Evolutionary conservation across 2,113 vertebrate genomes (phyloP).

Genomic region (Xiphophorus hellerii): DNA sequence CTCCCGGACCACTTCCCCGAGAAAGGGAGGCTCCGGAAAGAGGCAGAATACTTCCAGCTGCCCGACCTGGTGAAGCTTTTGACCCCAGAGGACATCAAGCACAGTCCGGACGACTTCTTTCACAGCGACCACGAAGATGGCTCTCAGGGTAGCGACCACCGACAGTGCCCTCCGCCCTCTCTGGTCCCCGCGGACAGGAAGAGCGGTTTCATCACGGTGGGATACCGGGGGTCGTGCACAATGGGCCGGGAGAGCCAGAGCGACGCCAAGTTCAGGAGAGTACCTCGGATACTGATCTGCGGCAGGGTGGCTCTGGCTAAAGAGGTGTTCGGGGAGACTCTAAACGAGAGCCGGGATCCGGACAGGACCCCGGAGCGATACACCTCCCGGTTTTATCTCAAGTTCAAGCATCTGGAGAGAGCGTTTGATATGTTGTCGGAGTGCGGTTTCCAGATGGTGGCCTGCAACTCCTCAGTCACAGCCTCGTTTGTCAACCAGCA

Average conservation of each 20-base stretch:
- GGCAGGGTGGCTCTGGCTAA: constrained; percentile 95
- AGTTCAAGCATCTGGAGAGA: constrained; percentile 97
- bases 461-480: constrained; percentile 95
- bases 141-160: constrained; percentile 92
- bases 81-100: constrained; percentile 89
- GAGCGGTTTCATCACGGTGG: constrained; percentile 96
- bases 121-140: constrained; percentile 95
- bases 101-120: constrained; percentile 93
- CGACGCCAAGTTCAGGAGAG: constrained; percentile 93
- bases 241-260: constrained; percentile 90
- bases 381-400: constrained; percentile 97
- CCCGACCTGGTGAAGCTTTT: constrained; percentile 92
- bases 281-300: constrained; percentile 96
- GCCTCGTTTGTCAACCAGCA: constrained; percentile 93
- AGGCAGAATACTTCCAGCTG: constrained; percentile 97
- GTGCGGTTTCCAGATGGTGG: constrained; percentile 98
- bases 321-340: constrained; percentile 97
- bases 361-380: constrained; percentile 96
- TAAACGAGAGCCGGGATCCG: constrained; percentile 98
- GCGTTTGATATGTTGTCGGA: constrained; percentile 98
- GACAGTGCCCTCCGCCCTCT: constrained; percentile 88
- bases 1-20: constrained; percentile 98
- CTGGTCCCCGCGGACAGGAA: constrained; percentile 89
- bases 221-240: constrained; percentile 94
- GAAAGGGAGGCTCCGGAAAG: constrained; percentile 91